Evolutionary conservation across 2,797 vertebrate genomes (phyloP), one percentile per base, ranked within the genome.

Genomic region (Sebastes aleutianus): DNA sequence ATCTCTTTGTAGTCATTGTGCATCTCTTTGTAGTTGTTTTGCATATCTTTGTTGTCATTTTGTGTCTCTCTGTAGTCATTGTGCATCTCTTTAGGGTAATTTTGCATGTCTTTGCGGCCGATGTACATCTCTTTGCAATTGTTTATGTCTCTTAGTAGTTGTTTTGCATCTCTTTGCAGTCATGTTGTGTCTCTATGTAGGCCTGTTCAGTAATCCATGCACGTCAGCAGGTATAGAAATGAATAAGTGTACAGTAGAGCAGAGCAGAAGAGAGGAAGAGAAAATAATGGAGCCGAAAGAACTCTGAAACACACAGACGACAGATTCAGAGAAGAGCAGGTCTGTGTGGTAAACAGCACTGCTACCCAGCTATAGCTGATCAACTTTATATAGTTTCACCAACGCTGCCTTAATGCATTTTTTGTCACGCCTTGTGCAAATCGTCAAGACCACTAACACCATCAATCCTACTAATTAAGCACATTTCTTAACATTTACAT

Each of bases 201-300:
- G 10, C 18, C 22, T 34, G 26, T 47, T 79, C 8, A 67, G 11
- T 66, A 58, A 74, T 61, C 12, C 27, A 34, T 64, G 59, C 20
- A 58, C 53, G 36, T 75, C 70, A 61, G 50, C 26, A 63, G 29
- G 26, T 59, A 59, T 4, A 67, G 54, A 80, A 79, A 82, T 79
- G 27, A 84, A 82, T 64, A 32, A 22, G 59, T 22, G 18, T 22
- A 26, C 10, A 69, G 29, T 3, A 58, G 22, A 64, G 47, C 22
- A 56, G 6, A 82, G n/a, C 31, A 57, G 58, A 79, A 14, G 4
- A 62, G 36, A 57, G 10, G 9, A 32, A 59, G 5, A n/a, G 29
- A 68, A 79, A 47, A 83, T 54, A 85, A 74, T 54, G 24, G 43
- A 68, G 74, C n/a, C 54, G 26, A 77, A 80, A 22, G 24, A 86